Base-by-base conservation (phyloP, 2,888 invertebrate genomes). In the Dexiosoma caninum region DNA sequence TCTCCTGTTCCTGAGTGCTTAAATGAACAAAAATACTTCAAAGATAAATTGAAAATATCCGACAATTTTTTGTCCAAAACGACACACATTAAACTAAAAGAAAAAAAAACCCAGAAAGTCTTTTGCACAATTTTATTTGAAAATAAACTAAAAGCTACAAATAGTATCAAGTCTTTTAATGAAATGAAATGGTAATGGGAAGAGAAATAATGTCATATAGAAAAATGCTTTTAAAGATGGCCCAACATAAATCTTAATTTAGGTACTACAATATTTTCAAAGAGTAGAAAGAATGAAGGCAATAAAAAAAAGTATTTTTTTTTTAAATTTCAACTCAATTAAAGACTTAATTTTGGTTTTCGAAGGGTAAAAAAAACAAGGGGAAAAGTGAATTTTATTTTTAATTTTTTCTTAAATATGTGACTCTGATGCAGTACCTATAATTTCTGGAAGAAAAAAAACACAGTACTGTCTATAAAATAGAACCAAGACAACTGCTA, bases 261-360 rank as follows among this genome's bases (percentile, higher is more conserved):
- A 49, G 37, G 40, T 66, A 40, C 27, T 8, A 23, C 23, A 19
- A 72, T 62, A 44, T 23, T 21, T 23, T 32, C 2, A 30, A 16
- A 44, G 10, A 51, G 6, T 32, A 35, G 21, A 14, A 9, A 67
- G 0, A 27, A 6, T 46, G 55, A 27, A 72, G 14, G 1, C 16
- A 49, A 55, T 7, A 46, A 64, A 49, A 23, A 9, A 40, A 42
- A 44, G 27, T 27, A 6, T 6, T 5, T 6, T 51, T 35, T 72
- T 69, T 51, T 21, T 37, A n/a, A n/a, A 46, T 71, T 74, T 44
- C 62, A 55, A 32, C 78, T 69, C 69, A 78, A 79, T 79, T 79
- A 74, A 74, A 64, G 57, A 35, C 51, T 69, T 49, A 42, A 46
- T 27, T 60, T 62, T 16, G 14, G 40, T 62, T n/a, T n/a, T n/a